Evolutionary conservation across 2,797 vertebrate species (phyloP).

Genomic region (Phrynocephalus guinanensis): DNA sequence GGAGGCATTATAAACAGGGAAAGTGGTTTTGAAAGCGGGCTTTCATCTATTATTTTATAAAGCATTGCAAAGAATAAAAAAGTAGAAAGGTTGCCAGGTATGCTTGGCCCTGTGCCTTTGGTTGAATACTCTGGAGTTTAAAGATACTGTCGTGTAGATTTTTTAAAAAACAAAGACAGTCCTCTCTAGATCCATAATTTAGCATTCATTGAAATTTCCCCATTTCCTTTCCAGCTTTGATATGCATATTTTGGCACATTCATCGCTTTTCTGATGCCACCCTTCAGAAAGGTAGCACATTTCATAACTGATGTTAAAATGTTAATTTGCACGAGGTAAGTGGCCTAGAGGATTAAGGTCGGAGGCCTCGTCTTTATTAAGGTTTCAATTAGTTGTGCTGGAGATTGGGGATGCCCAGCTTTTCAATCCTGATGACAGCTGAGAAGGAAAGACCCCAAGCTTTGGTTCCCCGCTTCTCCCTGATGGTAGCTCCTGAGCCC

Average conservation of each 20-base stretch:
- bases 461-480: slow-evolving; percentile 57
- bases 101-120: slow-evolving; percentile 69
- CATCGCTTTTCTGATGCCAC: slow-evolving; percentile 60
- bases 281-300: slow-evolving; percentile 71
- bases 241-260: slow-evolving; percentile 77
- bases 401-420: slow-evolving; percentile 65
- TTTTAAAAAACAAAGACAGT: slow-evolving; percentile 61
- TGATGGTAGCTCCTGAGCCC: slow-evolving; percentile 56
- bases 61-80: slow-evolving; percentile 73
- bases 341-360: slow-evolving; percentile 71
- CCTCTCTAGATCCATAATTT: slow-evolving; percentile 76
- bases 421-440: slow-evolving; percentile 42
- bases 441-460: neutral
- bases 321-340: slow-evolving; percentile 77
- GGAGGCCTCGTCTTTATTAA: slow-evolving; percentile 75
- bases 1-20: slow-evolving; percentile 71
- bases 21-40: slow-evolving; percentile 71
- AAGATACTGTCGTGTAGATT: slow-evolving; percentile 62
- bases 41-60: slow-evolving; percentile 79
- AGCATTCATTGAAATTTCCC: slow-evolving; percentile 75
- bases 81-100: slow-evolving; percentile 74
- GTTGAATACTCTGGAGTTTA: slow-evolving; percentile 77
- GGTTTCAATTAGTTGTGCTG: slow-evolving; percentile 75
- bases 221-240: slow-evolving; percentile 74
- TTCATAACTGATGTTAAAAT: slow-evolving; percentile 78